Percentiles rank a stretch among this genome's conserved stretches.
phyloP scores from a whole-genome alignment of 2,797 vertebrate genomes.

The Nasua narica region DNA sequence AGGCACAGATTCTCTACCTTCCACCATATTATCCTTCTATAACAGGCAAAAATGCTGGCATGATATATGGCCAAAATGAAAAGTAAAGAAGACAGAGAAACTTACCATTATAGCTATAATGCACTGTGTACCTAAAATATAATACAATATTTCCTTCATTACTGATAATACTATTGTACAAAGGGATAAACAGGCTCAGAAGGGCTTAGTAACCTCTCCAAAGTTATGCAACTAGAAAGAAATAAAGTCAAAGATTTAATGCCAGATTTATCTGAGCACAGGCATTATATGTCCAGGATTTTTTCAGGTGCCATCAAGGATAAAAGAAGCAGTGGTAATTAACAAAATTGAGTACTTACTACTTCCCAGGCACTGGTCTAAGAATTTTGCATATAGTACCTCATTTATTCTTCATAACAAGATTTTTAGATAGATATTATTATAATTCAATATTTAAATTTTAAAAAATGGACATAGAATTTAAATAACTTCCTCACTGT shows the following conservation, averaged over 20 bases:
- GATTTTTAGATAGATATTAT: neutral
- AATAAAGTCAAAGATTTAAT: neutral
- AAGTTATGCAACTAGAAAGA: neutral
- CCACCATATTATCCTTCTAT: neutral
- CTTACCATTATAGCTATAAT: neutral
- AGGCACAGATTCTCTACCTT: neutral
- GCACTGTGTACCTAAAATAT: neutral
- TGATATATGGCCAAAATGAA: neutral
- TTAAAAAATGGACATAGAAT: neutral
- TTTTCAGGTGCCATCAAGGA: neutral
- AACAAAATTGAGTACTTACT: neutral
- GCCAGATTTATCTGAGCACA: neutral
- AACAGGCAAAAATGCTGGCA: neutral
- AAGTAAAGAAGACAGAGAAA: neutral
- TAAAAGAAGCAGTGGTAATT: neutral
- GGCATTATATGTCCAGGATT: neutral
- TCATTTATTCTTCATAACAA: neutral
- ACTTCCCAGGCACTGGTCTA: neutral
- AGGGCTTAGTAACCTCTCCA: neutral
- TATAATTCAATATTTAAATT: neutral
- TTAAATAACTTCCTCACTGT: neutral
- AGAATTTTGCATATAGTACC: neutral
- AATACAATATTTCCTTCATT: neutral
- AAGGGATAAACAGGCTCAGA: neutral
- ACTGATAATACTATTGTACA: neutral